These are phyloP conservation scores for Yponomeuta sedellus DNA, from an alignment of 2,888 invertebrate genomes.

Conservation along the genomic window DNA sequence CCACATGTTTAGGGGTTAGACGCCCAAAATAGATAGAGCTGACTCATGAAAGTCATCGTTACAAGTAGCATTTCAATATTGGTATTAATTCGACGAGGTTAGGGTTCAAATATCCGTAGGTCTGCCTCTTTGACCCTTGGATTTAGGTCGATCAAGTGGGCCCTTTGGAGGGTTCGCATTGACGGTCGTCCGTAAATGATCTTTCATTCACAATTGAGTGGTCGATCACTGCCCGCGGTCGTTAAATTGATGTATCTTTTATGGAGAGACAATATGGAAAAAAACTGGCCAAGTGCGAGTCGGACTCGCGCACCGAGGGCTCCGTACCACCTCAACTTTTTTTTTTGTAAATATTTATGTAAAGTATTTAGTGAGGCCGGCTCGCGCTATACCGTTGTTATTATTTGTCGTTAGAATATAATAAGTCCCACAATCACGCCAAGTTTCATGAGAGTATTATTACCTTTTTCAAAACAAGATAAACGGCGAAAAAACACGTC, in stretches of 20 bases:
- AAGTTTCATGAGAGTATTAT: too few relatives aligned
- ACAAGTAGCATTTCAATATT: neutral
- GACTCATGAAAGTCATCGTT: neutral
- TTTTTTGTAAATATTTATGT: too few relatives aligned
- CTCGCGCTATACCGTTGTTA: too few relatives aligned
- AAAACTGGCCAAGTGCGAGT: too few relatives aligned
- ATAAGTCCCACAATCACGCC: too few relatives aligned
- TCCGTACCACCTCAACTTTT: too few relatives aligned
- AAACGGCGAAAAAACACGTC: too few relatives aligned
- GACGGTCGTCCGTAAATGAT: conserved; percentile 32
- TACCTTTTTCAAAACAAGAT: too few relatives aligned
- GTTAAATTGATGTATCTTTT: neutral
- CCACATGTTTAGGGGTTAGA: conserved; percentile 3
- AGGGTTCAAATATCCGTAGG: conserved; percentile 37
- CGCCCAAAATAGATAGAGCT: neutral
- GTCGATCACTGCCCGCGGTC: conserved; percentile 10
- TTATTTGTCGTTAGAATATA: too few relatives aligned
- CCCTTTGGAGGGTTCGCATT: conserved; percentile 34
- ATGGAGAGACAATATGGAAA: neutral
- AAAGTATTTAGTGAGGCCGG: too few relatives aligned
- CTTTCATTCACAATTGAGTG: conserved; percentile 29
- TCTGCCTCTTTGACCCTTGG: conserved; percentile 35
- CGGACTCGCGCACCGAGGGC: too few relatives aligned
- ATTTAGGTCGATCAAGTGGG: conserved; percentile 32
- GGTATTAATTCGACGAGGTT: conserved; percentile 7